Conservation (phyloP, 2,113 vertebrate genomes). For the Scomber japonicus region DNA sequence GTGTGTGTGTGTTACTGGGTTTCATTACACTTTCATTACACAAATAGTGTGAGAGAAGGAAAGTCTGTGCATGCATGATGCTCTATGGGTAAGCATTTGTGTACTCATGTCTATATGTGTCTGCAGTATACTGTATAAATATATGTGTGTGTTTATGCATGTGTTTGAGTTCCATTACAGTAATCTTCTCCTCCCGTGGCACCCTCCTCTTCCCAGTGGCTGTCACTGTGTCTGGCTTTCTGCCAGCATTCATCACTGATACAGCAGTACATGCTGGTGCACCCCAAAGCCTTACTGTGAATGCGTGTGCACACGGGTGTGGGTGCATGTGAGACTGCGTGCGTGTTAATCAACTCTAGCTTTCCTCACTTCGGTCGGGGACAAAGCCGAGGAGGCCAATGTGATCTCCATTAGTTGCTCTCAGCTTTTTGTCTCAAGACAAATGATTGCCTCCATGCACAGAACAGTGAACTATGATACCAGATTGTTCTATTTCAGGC, state of each 20-base stretch:
- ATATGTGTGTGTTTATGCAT: neutral
- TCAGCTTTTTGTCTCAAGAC: conserved; percentile 59
- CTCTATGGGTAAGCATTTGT: conserved; percentile 28
- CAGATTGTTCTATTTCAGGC: conserved; percentile 64
- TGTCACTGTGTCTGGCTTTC: conserved; percentile 29
- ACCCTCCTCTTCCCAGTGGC: conserved; percentile 35
- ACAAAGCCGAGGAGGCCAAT: conserved; percentile 48
- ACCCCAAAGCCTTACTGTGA: neutral
- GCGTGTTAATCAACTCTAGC: conserved; percentile 47
- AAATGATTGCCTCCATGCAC: conserved; percentile 54
- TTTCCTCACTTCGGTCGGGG: conserved; percentile 18
- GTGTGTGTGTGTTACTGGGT: conserved; percentile 30
- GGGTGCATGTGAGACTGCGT: neutral
- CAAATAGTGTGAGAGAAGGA: neutral
- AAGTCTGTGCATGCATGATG: conserved; percentile 24
- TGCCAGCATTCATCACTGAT: conserved; percentile 44
- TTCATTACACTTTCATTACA: conserved; percentile 64
- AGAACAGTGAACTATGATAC: conserved; percentile 56
- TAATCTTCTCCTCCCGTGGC: conserved; percentile 42
- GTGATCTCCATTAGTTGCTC: conserved; percentile 44
- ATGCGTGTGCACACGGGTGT: neutral
- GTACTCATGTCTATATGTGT: conserved; percentile 15
- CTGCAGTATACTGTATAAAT: conserved; percentile 1
- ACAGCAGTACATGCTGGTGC: conserved; percentile 1
- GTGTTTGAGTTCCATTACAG: conserved; percentile 36